Evolutionary conservation across 2,797 vertebrate species (phyloP), one percentile per base, ranked within the genome.

Genomic region (Myotis planiceps): DNA sequence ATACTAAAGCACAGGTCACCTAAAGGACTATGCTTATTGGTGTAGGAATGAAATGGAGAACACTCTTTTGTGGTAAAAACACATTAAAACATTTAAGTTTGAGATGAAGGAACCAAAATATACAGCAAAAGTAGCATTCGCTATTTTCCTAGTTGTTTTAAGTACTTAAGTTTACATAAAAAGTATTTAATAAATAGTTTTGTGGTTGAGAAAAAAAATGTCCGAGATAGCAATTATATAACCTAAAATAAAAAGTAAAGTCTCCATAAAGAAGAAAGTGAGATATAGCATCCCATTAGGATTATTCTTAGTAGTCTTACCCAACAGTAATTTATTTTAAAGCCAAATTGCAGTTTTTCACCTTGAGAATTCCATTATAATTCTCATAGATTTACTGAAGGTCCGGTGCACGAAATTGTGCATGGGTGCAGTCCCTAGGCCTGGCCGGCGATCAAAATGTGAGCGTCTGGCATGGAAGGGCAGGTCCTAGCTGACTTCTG

Each of bases 51-150:
- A 96, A 97, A 97, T 96, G 89, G 90, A 97, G 80, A 90, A 65
- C 92, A 93, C 90, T 97, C 91, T 85, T 94, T 97, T 47, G 13
- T 88, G 97, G 78, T 97, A 97, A 97, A 69, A 96, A 97, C 81
- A 98, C 98, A 97, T 97, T 98, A 97, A 98, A 98, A 91, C 32
- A 75, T 96, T 93, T 98, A 97, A 91, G 66, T 95, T 94, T 72
- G 47, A 96, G 96, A 98, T 95, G 68, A 97, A 97, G 16, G 5
- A 97, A 96, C 13, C 93, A 98, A 98, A 87, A 90, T 69, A 0
- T 84, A 92, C 78, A 74, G 63, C 8, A 85, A 95, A 92, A 51
- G 45, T 88, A 13, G 7, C 15, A 32, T 23, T 69, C 37, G 13
- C 37, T 78, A 29, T 18, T 39, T 80, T 94, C 1, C n/a, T 19